Evolutionary conservation across 2,113 vertebrate species (phyloP), one percentile per base, ranked within the genome.

Genomic region (Alouatta palliata): DNA sequence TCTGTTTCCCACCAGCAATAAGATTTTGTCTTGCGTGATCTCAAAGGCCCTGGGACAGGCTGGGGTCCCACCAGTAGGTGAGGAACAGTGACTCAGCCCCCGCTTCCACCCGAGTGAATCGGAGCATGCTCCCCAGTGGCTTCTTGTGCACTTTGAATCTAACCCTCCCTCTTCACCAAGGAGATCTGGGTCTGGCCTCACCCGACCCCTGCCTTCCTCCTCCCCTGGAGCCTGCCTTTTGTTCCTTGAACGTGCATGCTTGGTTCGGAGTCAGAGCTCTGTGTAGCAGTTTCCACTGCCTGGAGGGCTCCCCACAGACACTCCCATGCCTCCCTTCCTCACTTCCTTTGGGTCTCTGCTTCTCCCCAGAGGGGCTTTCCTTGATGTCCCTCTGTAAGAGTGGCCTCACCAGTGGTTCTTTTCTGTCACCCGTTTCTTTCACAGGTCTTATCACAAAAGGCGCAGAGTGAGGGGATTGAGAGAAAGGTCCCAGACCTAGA

Each of bases 51-150:
- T 25, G 8, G 43, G 43, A 30, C 0, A 14, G 10, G 49, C 40
- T 4, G 25, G 40, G 16, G 1, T 61, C 25, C 30, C 4, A 0
- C 13, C 14, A 37, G 70, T 21, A 45, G 49, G 8, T 5, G 45
- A 17, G 54, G 27, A 73, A 35, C 12, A 45, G 68, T 30, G 45
- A 54, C 47, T 37, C 10, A 1, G 3, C 32, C 23, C 35, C 13
- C 35, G 5, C 4, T 49, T 20, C 20, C 1, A 11, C 23, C 13
- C 0, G n/a, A 12, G 40, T 4, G 37, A n/a, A 3, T 47, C 9
- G 1, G 19, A 82, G 68, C 47, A 0, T 35, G 30, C 45, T 40
- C 43, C 4, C 10, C 8, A 37, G 4, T 3, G 14, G 23, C 3
- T 35, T 86, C 79, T 13, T 1, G 5, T 32, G 80, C 16, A 0